Percentiles rank a stretch among this genome's conserved stretches.
Evolutionary conservation across 2,888 invertebrate species (phyloP).

Genomic region (Temnothorax ravouxi): DNA sequence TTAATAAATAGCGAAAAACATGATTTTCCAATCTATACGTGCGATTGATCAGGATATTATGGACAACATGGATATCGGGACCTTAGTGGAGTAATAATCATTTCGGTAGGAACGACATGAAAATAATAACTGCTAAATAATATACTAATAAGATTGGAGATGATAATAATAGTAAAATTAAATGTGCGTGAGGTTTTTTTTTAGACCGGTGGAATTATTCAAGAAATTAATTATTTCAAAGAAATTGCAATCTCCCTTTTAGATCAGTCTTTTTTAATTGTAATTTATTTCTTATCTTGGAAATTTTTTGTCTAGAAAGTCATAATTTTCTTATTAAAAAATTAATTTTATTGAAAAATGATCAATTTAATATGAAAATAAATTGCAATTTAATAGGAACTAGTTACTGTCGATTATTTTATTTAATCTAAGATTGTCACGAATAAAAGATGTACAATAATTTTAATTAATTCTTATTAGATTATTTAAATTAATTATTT

Average conservation of each 20-base stretch:
- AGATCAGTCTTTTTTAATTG: not conserved
- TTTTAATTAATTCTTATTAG: not conserved
- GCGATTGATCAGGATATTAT: not conserved
- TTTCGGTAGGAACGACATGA: not conserved
- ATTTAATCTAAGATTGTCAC: not conserved
- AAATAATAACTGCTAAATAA: not conserved
- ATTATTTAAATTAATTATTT: conserved; percentile 13
- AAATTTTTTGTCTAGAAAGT: not conserved
- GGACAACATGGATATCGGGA: not conserved
- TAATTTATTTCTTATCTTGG: not conserved
- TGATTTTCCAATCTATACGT: not conserved
- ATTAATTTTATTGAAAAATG: not conserved
- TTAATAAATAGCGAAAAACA: not conserved
- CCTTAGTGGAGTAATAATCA: not conserved
- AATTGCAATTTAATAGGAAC: not conserved
- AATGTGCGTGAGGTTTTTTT: not conserved
- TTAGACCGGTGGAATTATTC: not conserved
- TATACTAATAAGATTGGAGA: not conserved
- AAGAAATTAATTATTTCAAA: not conserved
- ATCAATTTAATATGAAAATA: not conserved
- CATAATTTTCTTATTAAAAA: not conserved
- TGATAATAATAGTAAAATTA: not conserved
- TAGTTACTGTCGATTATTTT: not conserved
- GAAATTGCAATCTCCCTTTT: not conserved
- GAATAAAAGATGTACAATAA: not conserved